Conservation (phyloP, 2,113 vertebrate species). For the Tylochromis polylepis region DNA sequence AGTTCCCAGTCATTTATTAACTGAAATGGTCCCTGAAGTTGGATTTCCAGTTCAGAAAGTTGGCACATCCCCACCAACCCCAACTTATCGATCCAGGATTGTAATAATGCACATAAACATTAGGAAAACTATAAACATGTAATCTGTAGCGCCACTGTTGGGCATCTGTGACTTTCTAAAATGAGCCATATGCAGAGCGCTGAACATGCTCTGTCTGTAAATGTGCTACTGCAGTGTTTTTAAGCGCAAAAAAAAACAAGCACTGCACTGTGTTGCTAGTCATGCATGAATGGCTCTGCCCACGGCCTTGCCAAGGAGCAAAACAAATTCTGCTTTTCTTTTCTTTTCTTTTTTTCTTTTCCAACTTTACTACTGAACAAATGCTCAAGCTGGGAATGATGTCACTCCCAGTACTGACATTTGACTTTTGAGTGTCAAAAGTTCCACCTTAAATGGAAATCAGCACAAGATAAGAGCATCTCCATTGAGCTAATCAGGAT, state of each 20-base stretch:
- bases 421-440: background rate
- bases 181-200: fast-evolving
- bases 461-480: background rate
- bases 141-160: background rate
- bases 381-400: background rate
- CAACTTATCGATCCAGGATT: fast-evolving
- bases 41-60: background rate
- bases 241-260: no score
- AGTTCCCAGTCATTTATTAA: background rate
- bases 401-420: background rate
- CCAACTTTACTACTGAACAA: background rate
- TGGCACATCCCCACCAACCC: background rate
- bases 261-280: background rate
- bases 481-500: background rate
- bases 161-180: background rate
- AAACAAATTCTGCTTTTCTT: background rate
- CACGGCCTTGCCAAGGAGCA: background rate
- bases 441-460: background rate
- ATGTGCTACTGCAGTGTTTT: no score
- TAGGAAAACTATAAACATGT: fast-evolving
- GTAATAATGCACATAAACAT: background rate
- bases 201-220: background rate
- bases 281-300: background rate
- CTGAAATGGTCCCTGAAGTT: fast-evolving
- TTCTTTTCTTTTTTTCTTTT: fast-evolving